phyloP scores from a whole-genome alignment of 1,140 invertebrate genomes.

The Sycobia sp. region DNA sequence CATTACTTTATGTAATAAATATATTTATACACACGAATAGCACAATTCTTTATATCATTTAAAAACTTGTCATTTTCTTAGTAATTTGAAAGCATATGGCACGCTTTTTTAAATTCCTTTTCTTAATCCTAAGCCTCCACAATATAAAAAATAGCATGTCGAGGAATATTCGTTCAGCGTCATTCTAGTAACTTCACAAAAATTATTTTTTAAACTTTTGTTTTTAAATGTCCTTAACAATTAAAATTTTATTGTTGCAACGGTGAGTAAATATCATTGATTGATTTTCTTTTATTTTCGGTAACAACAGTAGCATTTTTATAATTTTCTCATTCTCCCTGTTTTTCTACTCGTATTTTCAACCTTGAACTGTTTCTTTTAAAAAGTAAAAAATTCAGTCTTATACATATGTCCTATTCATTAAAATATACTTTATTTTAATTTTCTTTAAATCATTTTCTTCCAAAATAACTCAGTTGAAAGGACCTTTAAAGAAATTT shows the following conservation, averaged over 20 bases:
- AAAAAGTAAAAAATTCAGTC: constrained; percentile 16
- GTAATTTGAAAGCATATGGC: constrained; percentile 47
- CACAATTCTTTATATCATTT: constrained; percentile 22
- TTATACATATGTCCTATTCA: too few relatives aligned
- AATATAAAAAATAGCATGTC: constrained; percentile 57
- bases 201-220: constrained; percentile 13
- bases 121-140: constrained; percentile 39
- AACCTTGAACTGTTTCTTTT: constrained; percentile 10
- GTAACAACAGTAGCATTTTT: constrained; percentile 27
- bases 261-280: constrained; percentile 24
- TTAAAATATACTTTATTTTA: too few relatives aligned
- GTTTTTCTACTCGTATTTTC: constrained; percentile 6
- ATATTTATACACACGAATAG: constrained; percentile 36
- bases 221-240: constrained; percentile 21
- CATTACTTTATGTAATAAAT: constrained; percentile 14
- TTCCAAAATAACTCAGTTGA: too few relatives aligned
- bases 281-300: constrained; percentile 23
- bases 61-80: constrained; percentile 35
- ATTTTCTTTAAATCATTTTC: too few relatives aligned
- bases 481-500: too few relatives aligned
- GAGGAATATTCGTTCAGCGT: constrained; percentile 46
- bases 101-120: constrained; percentile 41
- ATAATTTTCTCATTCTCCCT: constrained; percentile 2
- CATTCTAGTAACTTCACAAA: constrained; percentile 34
- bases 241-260: constrained; percentile 27